Evolutionary conservation across 2,113 vertebrate genomes (phyloP).

Genomic region (Malurus alboscapulatus): DNA sequence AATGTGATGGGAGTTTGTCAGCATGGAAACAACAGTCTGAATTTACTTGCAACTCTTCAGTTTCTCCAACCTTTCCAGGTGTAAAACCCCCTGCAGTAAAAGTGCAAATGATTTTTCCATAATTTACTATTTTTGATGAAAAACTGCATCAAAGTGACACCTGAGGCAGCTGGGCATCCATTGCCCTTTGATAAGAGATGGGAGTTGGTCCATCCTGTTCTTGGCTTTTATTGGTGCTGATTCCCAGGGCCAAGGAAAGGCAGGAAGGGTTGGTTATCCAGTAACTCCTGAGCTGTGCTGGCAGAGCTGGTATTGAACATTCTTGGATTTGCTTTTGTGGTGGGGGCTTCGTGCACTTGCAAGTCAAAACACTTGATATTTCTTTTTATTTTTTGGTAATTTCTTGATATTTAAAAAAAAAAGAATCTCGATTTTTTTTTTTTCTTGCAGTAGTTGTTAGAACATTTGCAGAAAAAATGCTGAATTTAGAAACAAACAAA

Average conservation of each 20-base stretch:
- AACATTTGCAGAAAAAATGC: rapidly evolving
- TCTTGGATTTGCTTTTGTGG: background rate
- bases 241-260: background rate
- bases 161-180: background rate
- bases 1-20: background rate
- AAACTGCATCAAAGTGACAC: background rate
- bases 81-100: background rate
- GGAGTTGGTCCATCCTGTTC: background rate
- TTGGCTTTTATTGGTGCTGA: background rate
- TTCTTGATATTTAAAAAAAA: background rate
- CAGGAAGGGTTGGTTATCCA: background rate
- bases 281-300: background rate
- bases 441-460: background rate
- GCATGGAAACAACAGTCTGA: background rate
- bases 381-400: background rate
- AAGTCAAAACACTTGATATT: background rate
- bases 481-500: background rate
- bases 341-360: background rate
- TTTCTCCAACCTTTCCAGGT: background rate
- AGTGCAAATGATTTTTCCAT: background rate
- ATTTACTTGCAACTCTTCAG: background rate
- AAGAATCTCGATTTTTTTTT: no score
- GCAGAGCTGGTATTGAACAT: background rate
- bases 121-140: background rate
- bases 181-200: background rate